Evolutionary conservation across 2,797 vertebrate genomes (phyloP).

Genomic region (Gastrophryne carolinensis): DNA sequence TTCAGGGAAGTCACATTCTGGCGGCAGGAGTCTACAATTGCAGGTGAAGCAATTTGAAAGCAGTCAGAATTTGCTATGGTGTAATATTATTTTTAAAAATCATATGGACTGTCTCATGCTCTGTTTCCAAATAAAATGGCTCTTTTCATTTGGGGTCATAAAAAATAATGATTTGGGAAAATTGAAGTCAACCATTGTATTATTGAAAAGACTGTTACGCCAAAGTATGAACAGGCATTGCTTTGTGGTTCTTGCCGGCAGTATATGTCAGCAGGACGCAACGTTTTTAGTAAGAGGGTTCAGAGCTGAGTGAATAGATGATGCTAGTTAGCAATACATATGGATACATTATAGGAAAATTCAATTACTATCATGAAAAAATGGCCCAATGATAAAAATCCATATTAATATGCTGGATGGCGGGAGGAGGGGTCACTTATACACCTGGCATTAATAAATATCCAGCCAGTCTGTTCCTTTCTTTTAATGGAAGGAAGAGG

Average conservation of each 20-base stretch:
- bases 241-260: not conserved
- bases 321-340: too few relatives aligned
- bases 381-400: too few relatives aligned
- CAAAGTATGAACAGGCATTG: not conserved
- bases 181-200: not conserved
- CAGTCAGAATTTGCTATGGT: not conserved
- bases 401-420: too few relatives aligned
- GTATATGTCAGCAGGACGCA: not conserved
- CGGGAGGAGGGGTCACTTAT: too few relatives aligned
- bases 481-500: too few relatives aligned
- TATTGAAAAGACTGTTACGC: slow-evolving; percentile 1
- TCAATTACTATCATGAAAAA: too few relatives aligned
- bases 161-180: not conserved
- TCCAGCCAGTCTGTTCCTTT: too few relatives aligned
- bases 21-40: not conserved
- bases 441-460: too few relatives aligned
- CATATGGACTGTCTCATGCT: not conserved
- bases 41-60: slow-evolving; percentile 1
- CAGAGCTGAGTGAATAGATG: too few relatives aligned
- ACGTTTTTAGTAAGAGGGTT: not conserved
- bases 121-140: not conserved
- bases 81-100: slow-evolving; percentile 1
- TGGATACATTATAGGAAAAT: too few relatives aligned
- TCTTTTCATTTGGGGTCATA: not conserved
- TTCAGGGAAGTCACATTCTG: not conserved